A percentile compares a stretch with the other conserved stretches of the same genome.
Conservation (phyloP, 1,140 invertebrate genomes). For the Apis dorsata region DNA sequence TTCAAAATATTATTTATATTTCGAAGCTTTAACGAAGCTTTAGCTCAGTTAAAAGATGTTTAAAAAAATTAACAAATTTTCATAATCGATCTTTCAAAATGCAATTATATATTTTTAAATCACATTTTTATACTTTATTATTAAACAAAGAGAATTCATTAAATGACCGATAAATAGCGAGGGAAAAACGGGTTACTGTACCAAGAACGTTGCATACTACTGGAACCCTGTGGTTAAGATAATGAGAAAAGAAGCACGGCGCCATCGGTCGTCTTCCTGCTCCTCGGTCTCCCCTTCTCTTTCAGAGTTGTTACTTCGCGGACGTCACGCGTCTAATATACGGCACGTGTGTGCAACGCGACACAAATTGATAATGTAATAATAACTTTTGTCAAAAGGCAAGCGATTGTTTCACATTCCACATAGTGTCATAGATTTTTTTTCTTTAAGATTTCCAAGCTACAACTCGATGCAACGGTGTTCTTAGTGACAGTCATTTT, state of each 20-base stretch:
- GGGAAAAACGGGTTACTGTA: conserved; percentile 51
- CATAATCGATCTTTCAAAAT: background rate
- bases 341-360: conserved; percentile 13
- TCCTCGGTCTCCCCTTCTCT: background rate
- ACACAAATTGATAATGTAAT: background rate
- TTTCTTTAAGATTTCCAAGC: background rate
- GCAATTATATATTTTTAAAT: background rate
- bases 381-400: background rate
- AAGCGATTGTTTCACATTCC: background rate
- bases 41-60: too few relatives aligned
- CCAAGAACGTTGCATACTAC: conserved; percentile 40
- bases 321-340: conserved; percentile 10
- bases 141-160: conserved; percentile 36
- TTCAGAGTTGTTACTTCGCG: background rate
- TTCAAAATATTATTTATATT: background rate
- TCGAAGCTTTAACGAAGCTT: background rate
- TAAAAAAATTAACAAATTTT: too few relatives aligned
- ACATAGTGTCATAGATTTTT: background rate
- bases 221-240: conserved; percentile 54
- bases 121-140: background rate
- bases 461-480: background rate
- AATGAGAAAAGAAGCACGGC: conserved; percentile 64
- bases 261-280: conserved; percentile 38
- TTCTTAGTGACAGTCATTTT: conserved; percentile 10
- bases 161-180: conserved; percentile 26